Conservation (phyloP, 2,797 vertebrate species). For the Coranthus polyacanthus region DNA sequence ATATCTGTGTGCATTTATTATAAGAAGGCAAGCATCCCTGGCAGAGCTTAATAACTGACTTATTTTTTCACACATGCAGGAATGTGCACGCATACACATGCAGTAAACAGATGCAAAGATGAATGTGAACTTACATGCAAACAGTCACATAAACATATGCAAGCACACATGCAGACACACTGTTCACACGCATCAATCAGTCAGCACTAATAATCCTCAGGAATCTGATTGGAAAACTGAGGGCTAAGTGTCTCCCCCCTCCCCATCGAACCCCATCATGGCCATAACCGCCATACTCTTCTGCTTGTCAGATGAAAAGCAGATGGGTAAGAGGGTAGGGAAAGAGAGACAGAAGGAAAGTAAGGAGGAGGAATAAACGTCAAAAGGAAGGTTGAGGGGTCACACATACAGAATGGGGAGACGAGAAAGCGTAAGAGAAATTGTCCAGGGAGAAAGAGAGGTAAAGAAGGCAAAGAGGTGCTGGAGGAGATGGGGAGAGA, state of each 20-base stretch:
- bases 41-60: slow-evolving; percentile 77
- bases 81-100: slow-evolving; percentile 52
- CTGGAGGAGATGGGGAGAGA: slow-evolving; percentile 29
- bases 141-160: slow-evolving; percentile 10
- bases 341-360: slow-evolving; percentile 49
- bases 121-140: slow-evolving; percentile 17
- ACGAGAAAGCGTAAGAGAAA: slow-evolving; percentile 33
- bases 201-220: slow-evolving; percentile 60
- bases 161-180: slow-evolving; percentile 33
- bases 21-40: slow-evolving; percentile 80
- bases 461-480: slow-evolving; percentile 20
- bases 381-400: slow-evolving; percentile 48
- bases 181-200: slow-evolving; percentile 45
- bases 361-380: slow-evolving; percentile 43
- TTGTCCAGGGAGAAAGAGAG: slow-evolving; percentile 1
- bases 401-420: slow-evolving; percentile 34
- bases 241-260: slow-evolving; percentile 28
- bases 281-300: slow-evolving; percentile 45
- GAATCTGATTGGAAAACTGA: slow-evolving; percentile 52
- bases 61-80: slow-evolving; percentile 70
- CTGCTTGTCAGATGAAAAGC: slow-evolving; percentile 74
- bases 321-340: slow-evolving; percentile 69
- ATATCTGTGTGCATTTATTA: slow-evolving; percentile 82
- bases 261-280: slow-evolving; percentile 34
- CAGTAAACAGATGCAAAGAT: slow-evolving; percentile 48